Evolutionary conservation across 1,140 invertebrate genomes (phyloP).

Genomic region (Nilaparvata lugens): DNA sequence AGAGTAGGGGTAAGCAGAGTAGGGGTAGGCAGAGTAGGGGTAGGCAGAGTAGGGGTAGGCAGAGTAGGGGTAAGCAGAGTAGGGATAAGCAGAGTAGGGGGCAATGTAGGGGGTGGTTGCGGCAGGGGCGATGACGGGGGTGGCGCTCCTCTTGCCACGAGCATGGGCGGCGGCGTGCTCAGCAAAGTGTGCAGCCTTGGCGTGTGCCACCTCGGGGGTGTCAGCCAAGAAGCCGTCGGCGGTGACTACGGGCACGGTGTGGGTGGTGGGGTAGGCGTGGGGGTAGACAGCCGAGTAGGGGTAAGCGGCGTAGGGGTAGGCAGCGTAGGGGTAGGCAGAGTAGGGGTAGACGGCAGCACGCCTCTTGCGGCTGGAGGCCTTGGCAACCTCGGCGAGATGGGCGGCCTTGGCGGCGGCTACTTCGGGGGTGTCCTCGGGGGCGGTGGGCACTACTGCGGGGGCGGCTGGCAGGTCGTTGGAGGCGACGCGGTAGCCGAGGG

Average conservation of each 20-base stretch:
- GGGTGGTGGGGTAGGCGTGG: constrained; percentile 11
- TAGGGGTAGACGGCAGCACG: constrained; percentile 15
- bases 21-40: constrained; percentile 18
- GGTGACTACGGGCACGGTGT: constrained; percentile 4
- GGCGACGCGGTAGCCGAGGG: constrained; percentile 43
- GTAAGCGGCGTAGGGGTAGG: constrained; percentile 2
- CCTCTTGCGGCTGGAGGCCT: constrained; percentile 20
- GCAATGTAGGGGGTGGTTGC: constrained; percentile 29
- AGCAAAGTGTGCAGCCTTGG: constrained; percentile 26
- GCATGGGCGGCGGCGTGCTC: constrained; percentile 19
- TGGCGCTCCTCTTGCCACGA: constrained; percentile 14
- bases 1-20: neutral
- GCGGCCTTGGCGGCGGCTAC: constrained; percentile 20
- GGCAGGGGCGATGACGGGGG: constrained; percentile 9
- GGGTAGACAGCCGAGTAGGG: neutral
- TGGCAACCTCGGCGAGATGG: constrained; percentile 12
- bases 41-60: constrained; percentile 13
- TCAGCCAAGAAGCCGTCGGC: constrained; percentile 18
- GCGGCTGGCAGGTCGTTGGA: constrained; percentile 40
- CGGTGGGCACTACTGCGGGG: constrained; percentile 4
- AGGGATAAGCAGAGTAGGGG: neutral
- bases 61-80: constrained; percentile 9
- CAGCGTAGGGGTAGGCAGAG: constrained; percentile 2
- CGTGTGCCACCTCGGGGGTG: constrained; percentile 24
- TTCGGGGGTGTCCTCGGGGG: constrained; percentile 19